Percentiles rank a stretch among this genome's conserved stretches.
These are phyloP conservation scores for Antheraea pernyi DNA, from an alignment of 1,140 invertebrate species.

Conservation along the genomic window DNA sequence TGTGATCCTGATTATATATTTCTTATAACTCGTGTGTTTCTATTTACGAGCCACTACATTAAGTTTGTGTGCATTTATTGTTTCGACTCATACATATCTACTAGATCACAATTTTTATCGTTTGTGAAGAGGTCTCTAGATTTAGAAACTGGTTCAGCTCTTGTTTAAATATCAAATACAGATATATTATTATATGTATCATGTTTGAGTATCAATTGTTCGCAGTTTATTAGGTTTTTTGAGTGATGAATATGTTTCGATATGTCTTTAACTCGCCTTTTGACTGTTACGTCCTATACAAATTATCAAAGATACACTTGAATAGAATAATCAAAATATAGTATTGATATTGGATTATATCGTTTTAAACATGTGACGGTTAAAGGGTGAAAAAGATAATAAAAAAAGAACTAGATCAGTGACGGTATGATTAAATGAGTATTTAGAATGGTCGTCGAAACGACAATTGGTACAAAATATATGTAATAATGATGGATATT, in stretches of 20 bases:
- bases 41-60: not conserved
- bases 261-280: not conserved
- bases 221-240: not conserved
- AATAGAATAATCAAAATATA: no score
- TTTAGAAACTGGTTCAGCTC: not conserved
- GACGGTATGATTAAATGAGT: not conserved
- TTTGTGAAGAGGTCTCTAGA: not conserved
- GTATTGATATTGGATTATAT: no score
- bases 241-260: not conserved
- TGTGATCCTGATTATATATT: not conserved
- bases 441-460: constrained; percentile 16
- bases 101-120: not conserved
- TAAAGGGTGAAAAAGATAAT: not conserved
- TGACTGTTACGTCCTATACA: not conserved
- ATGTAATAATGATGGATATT: constrained; percentile 6
- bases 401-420: not conserved
- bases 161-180: not conserved
- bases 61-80: not conserved
- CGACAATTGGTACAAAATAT: constrained; percentile 42
- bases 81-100: not conserved
- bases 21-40: not conserved
- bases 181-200: not conserved
- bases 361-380: no score
- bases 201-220: not conserved
- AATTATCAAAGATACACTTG: no score